phyloP scores from a whole-genome alignment of 2,888 invertebrate species.

The Lasioglossum malachurum region DNA sequence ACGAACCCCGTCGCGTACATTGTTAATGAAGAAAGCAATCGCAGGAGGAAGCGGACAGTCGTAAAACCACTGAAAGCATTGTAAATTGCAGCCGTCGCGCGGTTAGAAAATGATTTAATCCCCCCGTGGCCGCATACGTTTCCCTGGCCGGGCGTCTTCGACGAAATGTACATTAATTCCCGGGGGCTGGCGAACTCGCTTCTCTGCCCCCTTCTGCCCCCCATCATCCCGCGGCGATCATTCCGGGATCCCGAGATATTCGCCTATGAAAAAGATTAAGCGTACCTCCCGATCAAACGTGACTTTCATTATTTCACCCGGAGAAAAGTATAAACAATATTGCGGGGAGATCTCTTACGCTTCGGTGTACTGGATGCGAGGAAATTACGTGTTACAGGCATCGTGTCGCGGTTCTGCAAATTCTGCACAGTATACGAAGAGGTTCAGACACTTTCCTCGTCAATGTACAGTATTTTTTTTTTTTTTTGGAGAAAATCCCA shows the following conservation, averaged over 20 bases:
- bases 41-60: conserved; percentile 40
- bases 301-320: conserved; percentile 1
- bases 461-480: too few species aligned
- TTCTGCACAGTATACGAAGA: neutral
- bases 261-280: conserved; percentile 52
- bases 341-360: neutral
- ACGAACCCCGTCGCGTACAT: conserved; percentile 35
- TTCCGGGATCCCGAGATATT: conserved; percentile 40
- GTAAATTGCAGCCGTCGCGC: conserved; percentile 52
- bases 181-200: conserved; percentile 42
- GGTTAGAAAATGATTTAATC: conserved; percentile 64
- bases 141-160: conserved; percentile 47
- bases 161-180: conserved; percentile 61
- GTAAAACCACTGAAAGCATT: conserved; percentile 54
- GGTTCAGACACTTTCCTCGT: too few species aligned
- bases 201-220: neutral
- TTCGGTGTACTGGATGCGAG: neutral
- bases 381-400: neutral
- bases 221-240: conserved; percentile 11
- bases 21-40: conserved; percentile 68
- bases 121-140: conserved; percentile 40
- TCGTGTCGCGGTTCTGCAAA: neutral
- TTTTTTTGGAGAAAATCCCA: too few species aligned
- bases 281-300: neutral
- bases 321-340: neutral